Percentiles rank a stretch among this genome's conserved stretches.
phyloP scores from a whole-genome alignment of 2,113 vertebrate species.

The Perca flavescens region DNA sequence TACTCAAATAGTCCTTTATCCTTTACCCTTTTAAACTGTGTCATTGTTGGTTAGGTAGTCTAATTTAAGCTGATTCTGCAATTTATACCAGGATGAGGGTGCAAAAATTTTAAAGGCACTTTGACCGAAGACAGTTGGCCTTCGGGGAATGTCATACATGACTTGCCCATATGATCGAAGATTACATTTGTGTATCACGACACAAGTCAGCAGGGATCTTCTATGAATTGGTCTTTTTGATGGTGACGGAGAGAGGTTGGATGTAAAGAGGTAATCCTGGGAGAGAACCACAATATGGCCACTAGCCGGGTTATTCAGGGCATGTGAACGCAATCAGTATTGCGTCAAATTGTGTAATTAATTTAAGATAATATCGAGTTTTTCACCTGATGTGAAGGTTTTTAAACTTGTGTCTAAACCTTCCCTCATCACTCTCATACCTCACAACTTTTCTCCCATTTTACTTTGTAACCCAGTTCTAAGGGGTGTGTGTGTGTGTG shows the following conservation, averaged over 20 bases:
- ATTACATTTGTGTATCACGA: background rate
- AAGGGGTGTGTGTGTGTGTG: constrained; percentile 5
- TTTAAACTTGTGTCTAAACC: constrained; percentile 23
- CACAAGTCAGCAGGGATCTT: constrained; percentile 1
- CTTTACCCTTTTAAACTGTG: too few relatives aligned
- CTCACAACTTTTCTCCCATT: constrained; percentile 49
- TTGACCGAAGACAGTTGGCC: too few relatives aligned
- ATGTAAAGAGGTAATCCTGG: constrained; percentile 34
- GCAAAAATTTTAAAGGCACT: too few relatives aligned
- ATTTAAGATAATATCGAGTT: constrained; percentile 2
- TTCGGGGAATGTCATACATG: too few relatives aligned
- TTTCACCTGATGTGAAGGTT: background rate
- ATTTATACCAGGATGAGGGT: too few relatives aligned
- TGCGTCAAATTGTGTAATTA: background rate
- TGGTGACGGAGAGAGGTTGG: constrained; percentile 7
- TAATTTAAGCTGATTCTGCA: too few relatives aligned
- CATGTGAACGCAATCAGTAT: background rate
- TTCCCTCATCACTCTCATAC: constrained; percentile 8
- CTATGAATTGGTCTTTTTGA: background rate
- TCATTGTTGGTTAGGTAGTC: too few relatives aligned
- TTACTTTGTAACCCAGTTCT: constrained; percentile 35
- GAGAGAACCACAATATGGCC: constrained; percentile 2
- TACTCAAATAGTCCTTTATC: too few relatives aligned
- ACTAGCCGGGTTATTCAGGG: background rate
- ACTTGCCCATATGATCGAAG: too few relatives aligned